These are phyloP conservation scores for Halcyon smyrnensis DNA, from an alignment of 2,797 vertebrate genomes.

Conservation along the genomic window DNA sequence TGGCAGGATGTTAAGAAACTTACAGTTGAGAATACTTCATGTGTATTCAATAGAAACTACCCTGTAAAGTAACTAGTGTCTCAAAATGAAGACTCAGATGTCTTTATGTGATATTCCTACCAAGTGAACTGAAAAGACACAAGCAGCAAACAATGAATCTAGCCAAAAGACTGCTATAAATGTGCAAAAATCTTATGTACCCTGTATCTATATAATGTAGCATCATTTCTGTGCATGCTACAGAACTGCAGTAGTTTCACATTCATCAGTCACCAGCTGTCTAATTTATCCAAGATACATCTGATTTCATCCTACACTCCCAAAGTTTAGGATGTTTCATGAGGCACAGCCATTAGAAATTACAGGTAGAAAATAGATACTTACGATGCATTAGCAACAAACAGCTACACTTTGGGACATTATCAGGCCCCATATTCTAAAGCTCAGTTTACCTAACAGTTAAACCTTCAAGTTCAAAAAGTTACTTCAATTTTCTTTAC, in stretches of 20 bases:
- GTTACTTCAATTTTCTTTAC: neutral
- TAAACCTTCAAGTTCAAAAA: slow-evolving; percentile 23
- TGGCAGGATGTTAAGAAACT: neutral
- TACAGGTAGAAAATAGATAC: neutral
- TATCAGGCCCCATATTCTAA: neutral
- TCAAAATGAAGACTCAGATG: neutral
- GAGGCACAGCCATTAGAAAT: neutral
- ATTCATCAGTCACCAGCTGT: neutral
- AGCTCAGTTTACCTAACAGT: slow-evolving; percentile 24
- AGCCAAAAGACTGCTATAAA: neutral
- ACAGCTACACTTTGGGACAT: neutral
- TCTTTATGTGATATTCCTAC: neutral
- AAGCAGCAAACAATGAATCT: neutral
- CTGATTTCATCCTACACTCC: neutral
- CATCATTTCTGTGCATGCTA: neutral
- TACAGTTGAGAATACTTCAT: neutral
- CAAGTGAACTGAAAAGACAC: slow-evolving; percentile 26
- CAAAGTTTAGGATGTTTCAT: neutral
- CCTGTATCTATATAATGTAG: neutral
- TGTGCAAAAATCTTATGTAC: slow-evolving; percentile 5
- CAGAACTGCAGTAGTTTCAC: neutral
- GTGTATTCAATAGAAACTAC: neutral
- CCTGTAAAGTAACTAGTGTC: neutral
- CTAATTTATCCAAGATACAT: neutral
- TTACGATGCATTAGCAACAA: neutral